Conservation (phyloP, 2,888 invertebrate genomes). For the Chromoteleia sp. region DNA sequence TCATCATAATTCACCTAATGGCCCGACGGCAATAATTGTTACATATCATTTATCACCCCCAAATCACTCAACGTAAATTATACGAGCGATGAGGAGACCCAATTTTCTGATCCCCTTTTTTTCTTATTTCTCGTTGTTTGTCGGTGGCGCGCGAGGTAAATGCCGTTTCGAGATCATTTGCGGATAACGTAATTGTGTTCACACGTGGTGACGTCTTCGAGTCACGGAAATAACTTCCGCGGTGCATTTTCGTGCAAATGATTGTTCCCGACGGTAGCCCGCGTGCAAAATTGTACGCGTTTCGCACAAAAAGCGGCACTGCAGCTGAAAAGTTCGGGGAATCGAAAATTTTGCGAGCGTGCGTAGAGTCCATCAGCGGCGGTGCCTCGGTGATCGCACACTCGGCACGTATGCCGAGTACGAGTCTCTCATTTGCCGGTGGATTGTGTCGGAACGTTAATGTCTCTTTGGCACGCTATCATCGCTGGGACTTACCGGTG, state of each 20-base stretch:
- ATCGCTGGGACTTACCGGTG: constrained; percentile 78
- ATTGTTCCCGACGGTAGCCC: constrained; percentile 69
- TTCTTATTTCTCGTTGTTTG: constrained; percentile 27
- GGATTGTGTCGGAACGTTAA: constrained; percentile 81
- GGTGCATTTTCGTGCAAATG: constrained; percentile 63
- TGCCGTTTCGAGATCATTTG: constrained; percentile 55
- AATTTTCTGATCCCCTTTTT: constrained; percentile 2
- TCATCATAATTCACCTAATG: constrained; percentile 53
- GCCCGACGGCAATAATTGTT: constrained; percentile 51
- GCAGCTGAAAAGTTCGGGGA: constrained; percentile 79
- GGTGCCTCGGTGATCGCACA: constrained; percentile 75
- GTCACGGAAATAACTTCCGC: constrained; percentile 67
- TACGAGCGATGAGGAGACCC: constrained; percentile 32
- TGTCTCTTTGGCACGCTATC: constrained; percentile 79
- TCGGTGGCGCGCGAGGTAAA: constrained; percentile 47
- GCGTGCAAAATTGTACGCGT: constrained; percentile 70
- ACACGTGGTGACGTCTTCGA: constrained; percentile 68
- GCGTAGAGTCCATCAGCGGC: constrained; percentile 80
- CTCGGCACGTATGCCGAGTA: constrained; percentile 77
- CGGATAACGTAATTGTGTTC: constrained; percentile 66
- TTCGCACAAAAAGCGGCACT: constrained; percentile 67
- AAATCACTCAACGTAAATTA: constrained; percentile 52
- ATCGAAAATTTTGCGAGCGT: constrained; percentile 82
- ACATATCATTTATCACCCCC: constrained; percentile 63
- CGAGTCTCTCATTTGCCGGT: constrained; percentile 82